phyloP scores from a whole-genome alignment of 2,888 invertebrate species.

The Erannis defoliaria region DNA sequence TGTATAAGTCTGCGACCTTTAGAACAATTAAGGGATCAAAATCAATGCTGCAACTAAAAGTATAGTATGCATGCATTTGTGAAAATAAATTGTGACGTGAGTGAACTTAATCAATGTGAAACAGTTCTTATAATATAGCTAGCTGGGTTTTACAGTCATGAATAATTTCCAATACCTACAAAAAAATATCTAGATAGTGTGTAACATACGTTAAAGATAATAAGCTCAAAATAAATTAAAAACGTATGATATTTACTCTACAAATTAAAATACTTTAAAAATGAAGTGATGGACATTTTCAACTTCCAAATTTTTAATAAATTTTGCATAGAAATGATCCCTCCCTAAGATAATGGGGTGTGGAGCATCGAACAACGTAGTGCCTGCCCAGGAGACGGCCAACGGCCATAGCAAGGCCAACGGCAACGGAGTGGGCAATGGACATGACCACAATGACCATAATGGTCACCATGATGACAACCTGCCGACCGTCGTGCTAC shows the following conservation, averaged over 20 bases:
- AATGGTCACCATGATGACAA: slow-evolving; percentile 57
- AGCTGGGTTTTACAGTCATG: no score
- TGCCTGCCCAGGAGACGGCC: slow-evolving; percentile 56
- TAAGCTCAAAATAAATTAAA: no score
- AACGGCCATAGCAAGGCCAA: slow-evolving; percentile 60
- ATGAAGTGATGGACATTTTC: not conserved
- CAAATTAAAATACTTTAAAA: not conserved
- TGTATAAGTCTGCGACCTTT: no score
- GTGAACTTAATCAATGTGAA: no score
- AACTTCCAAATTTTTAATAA: not conserved
- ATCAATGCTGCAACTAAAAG: no score
- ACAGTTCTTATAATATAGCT: no score
- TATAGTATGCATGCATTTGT: no score
- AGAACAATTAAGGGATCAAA: no score
- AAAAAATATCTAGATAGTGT: no score
- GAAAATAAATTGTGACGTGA: no score
- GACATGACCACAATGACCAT: slow-evolving; percentile 41
- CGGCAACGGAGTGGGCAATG: slow-evolving; percentile 53
- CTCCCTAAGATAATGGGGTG: slow-evolving; percentile 73
- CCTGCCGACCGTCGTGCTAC: slow-evolving; percentile 75
- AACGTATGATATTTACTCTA: not conserved
- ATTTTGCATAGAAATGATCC: slow-evolving; percentile 21
- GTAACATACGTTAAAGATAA: no score
- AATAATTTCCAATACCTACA: no score
- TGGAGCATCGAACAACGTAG: slow-evolving; percentile 76